Conservation (phyloP, 2,113 vertebrate genomes). For the Donacobius atricapilla region DNA sequence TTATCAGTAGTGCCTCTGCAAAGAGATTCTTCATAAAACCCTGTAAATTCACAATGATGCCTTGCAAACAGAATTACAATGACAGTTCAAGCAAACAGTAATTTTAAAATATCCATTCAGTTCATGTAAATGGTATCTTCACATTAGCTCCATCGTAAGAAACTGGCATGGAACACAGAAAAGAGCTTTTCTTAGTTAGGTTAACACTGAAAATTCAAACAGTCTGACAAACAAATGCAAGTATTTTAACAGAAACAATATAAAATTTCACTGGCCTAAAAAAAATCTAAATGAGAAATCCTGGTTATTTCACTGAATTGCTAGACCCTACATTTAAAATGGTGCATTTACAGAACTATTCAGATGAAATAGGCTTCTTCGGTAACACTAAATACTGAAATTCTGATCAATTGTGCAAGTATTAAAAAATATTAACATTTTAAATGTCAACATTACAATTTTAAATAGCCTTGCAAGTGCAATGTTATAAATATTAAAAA, state of each 20-base stretch:
- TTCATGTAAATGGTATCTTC: background rate
- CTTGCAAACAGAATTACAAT: background rate
- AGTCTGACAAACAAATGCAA: constrained; percentile 19
- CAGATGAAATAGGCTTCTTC: background rate
- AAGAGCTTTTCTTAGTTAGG: background rate
- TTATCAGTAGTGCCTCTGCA: constrained; percentile 40
- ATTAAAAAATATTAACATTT: constrained; percentile 48
- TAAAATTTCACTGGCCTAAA: constrained; percentile 28
- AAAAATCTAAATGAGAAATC: constrained; percentile 24
- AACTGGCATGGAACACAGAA: background rate
- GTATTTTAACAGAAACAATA: constrained; percentile 19
- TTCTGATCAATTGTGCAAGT: constrained; percentile 44
- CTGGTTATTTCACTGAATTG: background rate
- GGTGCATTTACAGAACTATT: constrained; percentile 15
- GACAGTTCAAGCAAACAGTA: background rate
- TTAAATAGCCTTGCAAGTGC: constrained; percentile 56
- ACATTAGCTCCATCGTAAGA: background rate
- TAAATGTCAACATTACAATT: constrained; percentile 46
- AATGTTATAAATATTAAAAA: constrained; percentile 60
- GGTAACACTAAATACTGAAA: constrained; percentile 19
- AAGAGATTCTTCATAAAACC: constrained; percentile 14
- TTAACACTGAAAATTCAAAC: constrained; percentile 31
- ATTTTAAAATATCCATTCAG: background rate
- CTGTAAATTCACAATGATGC: background rate
- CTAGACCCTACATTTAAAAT: constrained; percentile 22